A percentile compares a stretch with the other conserved stretches of the same genome.
Conservation (phyloP, 2,113 vertebrate genomes). For the Megaceryle maxima region DNA sequence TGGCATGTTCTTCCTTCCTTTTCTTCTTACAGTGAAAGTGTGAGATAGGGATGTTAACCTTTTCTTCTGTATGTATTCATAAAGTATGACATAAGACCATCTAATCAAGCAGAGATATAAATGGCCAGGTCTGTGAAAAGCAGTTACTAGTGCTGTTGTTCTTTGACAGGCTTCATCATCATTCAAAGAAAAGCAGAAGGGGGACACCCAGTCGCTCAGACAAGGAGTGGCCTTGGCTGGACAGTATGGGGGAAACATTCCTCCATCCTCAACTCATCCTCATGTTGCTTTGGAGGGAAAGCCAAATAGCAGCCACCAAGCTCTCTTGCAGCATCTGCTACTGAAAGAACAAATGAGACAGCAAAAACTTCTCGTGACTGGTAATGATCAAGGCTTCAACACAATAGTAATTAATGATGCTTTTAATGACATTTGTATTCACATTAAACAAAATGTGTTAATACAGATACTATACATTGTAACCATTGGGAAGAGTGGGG, state of each 20-base stretch:
- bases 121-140: neutral
- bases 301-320: conserved; percentile 94
- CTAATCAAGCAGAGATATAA: neutral
- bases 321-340: conserved; percentile 94
- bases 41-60: neutral
- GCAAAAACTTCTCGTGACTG: conserved; percentile 90
- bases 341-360: conserved; percentile 97
- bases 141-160: conserved; percentile 29
- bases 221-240: conserved; percentile 82
- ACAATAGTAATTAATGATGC: neutral
- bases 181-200: conserved; percentile 88
- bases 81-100: neutral
- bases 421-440: neutral
- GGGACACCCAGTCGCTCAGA: conserved; percentile 78
- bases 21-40: neutral
- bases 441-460: neutral
- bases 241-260: conserved; percentile 84
- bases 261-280: conserved; percentile 76
- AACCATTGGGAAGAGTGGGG: neutral
- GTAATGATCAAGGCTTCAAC: conserved; percentile 71
- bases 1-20: neutral
- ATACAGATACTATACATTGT: neutral
- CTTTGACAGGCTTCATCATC: conserved; percentile 83
- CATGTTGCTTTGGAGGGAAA: conserved; percentile 86
- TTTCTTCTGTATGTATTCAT: neutral